Evolutionary conservation across 2,797 vertebrate species (phyloP).

Genomic region (Semotilus atromaculatus): DNA sequence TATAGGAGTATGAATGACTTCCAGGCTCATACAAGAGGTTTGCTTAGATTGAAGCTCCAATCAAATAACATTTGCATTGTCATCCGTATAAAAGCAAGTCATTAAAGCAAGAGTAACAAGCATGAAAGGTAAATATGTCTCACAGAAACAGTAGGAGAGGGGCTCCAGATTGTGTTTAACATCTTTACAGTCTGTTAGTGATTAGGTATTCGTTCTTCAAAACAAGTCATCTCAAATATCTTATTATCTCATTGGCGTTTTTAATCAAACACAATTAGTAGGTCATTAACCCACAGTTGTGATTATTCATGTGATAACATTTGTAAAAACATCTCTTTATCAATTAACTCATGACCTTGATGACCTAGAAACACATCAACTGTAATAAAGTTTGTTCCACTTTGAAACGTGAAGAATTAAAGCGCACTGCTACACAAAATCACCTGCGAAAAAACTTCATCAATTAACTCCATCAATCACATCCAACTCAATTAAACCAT

Average conservation of each 20-base stretch:
- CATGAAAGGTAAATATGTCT: slow-evolving; percentile 43
- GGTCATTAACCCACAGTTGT: not conserved
- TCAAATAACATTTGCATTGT: not conserved
- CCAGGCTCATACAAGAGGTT: not conserved
- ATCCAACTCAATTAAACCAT: not conserved
- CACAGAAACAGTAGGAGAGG: slow-evolving; percentile 11
- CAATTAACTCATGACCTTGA: not conserved
- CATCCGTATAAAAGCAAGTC: slow-evolving; percentile 25
- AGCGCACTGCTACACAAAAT: slow-evolving; percentile 64
- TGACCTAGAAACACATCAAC: not conserved
- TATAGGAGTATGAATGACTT: not conserved
- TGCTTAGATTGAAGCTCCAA: not conserved
- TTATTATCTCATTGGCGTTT: not conserved
- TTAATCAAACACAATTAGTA: slow-evolving; percentile 18
- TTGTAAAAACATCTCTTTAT: not conserved
- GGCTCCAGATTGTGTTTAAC: slow-evolving; percentile 39
- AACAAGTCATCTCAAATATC: not conserved
- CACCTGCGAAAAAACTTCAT: slow-evolving; percentile 47
- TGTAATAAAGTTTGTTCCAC: slow-evolving; percentile 62
- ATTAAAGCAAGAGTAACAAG: slow-evolving; percentile 30
- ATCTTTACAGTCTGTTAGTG: slow-evolving; percentile 25
- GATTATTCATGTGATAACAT: not conserved
- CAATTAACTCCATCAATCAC: not conserved
- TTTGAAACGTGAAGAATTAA: slow-evolving; percentile 75
- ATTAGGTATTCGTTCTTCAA: slow-evolving; percentile 1